These are phyloP conservation scores for Uropsilus gracilis DNA, from an alignment of 2,113 vertebrate genomes.

Conservation along the genomic window DNA sequence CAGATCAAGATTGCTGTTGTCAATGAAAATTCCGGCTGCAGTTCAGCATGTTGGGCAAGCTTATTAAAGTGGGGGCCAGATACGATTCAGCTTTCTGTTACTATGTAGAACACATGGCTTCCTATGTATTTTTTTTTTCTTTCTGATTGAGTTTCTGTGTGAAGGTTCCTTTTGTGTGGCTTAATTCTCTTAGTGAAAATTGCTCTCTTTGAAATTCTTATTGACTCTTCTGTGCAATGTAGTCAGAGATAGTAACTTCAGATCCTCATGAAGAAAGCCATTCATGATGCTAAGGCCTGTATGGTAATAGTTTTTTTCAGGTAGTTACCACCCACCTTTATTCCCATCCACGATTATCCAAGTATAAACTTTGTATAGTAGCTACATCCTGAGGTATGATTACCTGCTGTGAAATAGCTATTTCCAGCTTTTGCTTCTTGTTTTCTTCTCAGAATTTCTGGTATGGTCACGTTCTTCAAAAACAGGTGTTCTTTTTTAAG, in stretches of 20 bases:
- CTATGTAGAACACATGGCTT: constrained; percentile 79
- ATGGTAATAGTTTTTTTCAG: constrained; percentile 87
- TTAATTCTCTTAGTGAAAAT: constrained; percentile 91
- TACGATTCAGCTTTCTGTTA: constrained; percentile 85
- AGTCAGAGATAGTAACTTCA: constrained; percentile 86
- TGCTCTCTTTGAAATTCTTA: constrained; percentile 88
- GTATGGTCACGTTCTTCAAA: constrained; percentile 76
- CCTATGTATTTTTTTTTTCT: constrained; percentile 72
- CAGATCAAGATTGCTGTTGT: constrained; percentile 85
- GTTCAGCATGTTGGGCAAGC: constrained; percentile 93
- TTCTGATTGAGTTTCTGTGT: constrained; percentile 86
- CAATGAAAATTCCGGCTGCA: constrained; percentile 92
- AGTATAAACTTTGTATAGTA: constrained; percentile 82
- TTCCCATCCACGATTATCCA: constrained; percentile 84
- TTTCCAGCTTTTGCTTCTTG: constrained; percentile 78
- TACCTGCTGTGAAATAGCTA: constrained; percentile 78
- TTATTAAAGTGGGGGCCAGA: constrained; percentile 83
- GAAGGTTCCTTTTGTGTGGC: constrained; percentile 87
- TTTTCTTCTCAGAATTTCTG: constrained; percentile 79
- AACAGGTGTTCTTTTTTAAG: constrained; percentile 65
- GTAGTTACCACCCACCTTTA: constrained; percentile 78
- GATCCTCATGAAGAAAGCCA: constrained; percentile 86
- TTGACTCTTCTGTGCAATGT: constrained; percentile 85
- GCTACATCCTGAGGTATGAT: constrained; percentile 86
- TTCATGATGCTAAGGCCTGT: constrained; percentile 92